These are phyloP conservation scores for Crepidodera aurea DNA, from an alignment of 2,888 invertebrate genomes.

Conservation along the genomic window DNA sequence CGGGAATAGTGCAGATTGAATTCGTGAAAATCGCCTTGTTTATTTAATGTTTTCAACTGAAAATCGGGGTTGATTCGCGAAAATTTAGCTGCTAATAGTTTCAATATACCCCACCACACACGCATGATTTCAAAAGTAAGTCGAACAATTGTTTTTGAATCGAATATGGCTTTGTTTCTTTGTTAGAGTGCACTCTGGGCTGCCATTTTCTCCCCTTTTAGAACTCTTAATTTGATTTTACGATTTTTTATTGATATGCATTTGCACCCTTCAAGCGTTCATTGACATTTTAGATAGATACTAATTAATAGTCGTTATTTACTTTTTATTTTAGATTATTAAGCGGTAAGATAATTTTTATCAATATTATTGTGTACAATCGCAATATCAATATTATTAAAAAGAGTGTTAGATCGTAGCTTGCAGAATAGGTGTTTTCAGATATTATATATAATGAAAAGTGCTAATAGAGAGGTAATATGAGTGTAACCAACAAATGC, in stretches of 20 bases:
- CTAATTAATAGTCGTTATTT: background rate
- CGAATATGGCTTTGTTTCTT: conserved; percentile 45
- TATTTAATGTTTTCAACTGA: conserved; percentile 47
- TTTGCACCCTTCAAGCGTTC: conserved; percentile 3
- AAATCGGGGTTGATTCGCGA: conserved; percentile 51
- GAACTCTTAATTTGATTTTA: conserved; percentile 25
- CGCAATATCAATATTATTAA: conserved; percentile 20
- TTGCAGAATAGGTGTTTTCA: background rate
- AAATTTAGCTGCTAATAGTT: conserved; percentile 46
- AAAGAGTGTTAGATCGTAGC: background rate
- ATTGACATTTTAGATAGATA: background rate
- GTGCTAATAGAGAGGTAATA: background rate
- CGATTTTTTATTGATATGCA: conserved; percentile 14
- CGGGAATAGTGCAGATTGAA: conserved; percentile 46
- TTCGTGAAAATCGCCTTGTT: conserved; percentile 51
- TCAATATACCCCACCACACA: conserved; percentile 42
- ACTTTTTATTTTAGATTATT: conserved; percentile 4
- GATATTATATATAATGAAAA: background rate
- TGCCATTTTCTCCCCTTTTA: conserved; percentile 53
- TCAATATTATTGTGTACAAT: conserved; percentile 15
- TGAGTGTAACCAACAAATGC: background rate
- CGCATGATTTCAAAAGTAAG: conserved; percentile 55
- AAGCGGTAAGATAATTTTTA: conserved; percentile 3
- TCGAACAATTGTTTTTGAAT: conserved; percentile 39
- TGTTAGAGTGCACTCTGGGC: conserved; percentile 50